Evolutionary conservation across 2,888 invertebrate genomes (phyloP), one percentile per base, ranked within the genome.

Genomic region (Cryptocheilus praepositus): DNA sequence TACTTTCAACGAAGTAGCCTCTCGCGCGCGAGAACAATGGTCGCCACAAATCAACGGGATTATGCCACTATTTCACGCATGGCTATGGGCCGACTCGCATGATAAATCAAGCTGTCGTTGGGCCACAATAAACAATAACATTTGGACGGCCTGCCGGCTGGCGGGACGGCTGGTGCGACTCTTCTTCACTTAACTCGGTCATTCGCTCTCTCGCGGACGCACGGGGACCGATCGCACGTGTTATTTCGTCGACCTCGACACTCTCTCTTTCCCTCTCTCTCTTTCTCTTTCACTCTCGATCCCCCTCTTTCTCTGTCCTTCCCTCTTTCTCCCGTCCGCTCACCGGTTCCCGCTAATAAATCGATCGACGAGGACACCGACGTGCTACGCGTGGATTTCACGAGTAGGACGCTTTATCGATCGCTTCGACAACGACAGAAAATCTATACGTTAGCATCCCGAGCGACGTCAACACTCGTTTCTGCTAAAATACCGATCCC

Each of bases 21-120:
- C 36, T 36, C 18, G 49, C 79, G 77, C 74, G 77, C 73, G 76
- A 76, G 84, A 84, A 86, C 86, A 86, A 86, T 85, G 82, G 80
- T 80, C 75, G 81, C 83, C 84, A 86, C 86, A 86, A 86, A 86
- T 86, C 86, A 86, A 85, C 80, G 80, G 86, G 86, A 86, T 86
- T 86, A 86, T 86, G 86, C 85, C 85, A 86, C 86, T 86, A 86
- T 86, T 86, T 86, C 85, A 86, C 86, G 83, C 85, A 81, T 81
- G 81, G 82, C 79, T 81, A 77, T 81, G 79, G 76, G 67, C 74
- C 76, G 80, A 76, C 79, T 80, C 77, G 79, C 79, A 83, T 85
- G 84, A 86, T 86, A 86, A 86, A 86, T 86, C 86, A 86, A 85
- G 82, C 79, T 83, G 78, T 83, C 83, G 82, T 82, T 83, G 82